These are phyloP conservation scores for Brachyalestes nurse DNA, from an alignment of 2,797 vertebrate species.

Conservation along the genomic window DNA sequence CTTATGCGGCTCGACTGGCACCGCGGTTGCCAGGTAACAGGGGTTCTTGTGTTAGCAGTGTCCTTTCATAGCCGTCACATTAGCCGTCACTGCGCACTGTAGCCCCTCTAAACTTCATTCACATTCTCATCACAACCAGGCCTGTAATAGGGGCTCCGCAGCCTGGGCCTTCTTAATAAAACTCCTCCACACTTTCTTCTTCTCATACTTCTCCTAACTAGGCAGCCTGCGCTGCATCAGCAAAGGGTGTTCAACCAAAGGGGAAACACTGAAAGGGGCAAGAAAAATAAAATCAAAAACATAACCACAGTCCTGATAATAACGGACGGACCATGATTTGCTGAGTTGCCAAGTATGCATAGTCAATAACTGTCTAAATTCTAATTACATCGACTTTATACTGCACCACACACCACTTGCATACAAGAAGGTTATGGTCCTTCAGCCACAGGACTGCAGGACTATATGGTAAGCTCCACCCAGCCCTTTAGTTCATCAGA, in stretches of 20 bases:
- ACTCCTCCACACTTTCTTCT: conserved; percentile 1
- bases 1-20: conserved; percentile 41
- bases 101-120: conserved; percentile 49
- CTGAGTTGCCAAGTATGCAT: background rate
- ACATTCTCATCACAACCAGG: conserved; percentile 50
- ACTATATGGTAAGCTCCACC: background rate
- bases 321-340: background rate
- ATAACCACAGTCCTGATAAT: background rate
- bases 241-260: background rate
- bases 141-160: conserved; percentile 26
- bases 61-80: conserved; percentile 43
- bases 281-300: background rate
- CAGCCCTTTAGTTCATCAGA: conserved; percentile 5
- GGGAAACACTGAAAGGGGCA: background rate
- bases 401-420: background rate
- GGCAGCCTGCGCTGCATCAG: background rate
- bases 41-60: conserved; percentile 49
- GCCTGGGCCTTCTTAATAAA: conserved; percentile 10
- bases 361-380: background rate
- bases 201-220: conserved; percentile 3
- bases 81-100: conserved; percentile 23
- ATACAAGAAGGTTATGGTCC: background rate
- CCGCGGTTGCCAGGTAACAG: conserved; percentile 57
- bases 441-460: background rate
- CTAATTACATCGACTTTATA: background rate